These are phyloP conservation scores for Drosophila orosa DNA, from an alignment of 1,140 invertebrate genomes.

Conservation along the genomic window DNA sequence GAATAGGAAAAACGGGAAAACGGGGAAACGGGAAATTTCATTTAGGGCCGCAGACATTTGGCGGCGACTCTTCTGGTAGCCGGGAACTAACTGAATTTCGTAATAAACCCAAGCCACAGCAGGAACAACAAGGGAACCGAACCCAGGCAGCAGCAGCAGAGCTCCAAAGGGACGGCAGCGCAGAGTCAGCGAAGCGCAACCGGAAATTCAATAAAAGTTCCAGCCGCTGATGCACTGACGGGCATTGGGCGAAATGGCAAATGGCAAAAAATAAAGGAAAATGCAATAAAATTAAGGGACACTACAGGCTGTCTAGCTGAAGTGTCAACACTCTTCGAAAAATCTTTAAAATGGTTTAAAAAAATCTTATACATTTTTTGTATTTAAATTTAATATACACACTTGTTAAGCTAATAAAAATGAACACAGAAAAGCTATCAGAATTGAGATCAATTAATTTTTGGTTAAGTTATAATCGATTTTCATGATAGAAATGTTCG, in stretches of 20 bases:
- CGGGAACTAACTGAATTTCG: slow-evolving; percentile 41
- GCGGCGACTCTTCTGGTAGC: slow-evolving; percentile 5
- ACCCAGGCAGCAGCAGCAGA: background rate
- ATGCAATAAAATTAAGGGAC: slow-evolving; percentile 35
- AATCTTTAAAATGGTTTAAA: no score
- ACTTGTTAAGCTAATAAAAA: no score
- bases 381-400: no score
- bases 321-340: slow-evolving; percentile 45
- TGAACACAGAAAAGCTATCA: no score
- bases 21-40: slow-evolving; percentile 62
- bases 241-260: slow-evolving; percentile 66
- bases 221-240: slow-evolving; percentile 76
- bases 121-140: slow-evolving; percentile 21
- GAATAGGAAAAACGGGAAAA: slow-evolving; percentile 27
- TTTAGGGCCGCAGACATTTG: slow-evolving; percentile 61
- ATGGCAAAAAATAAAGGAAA: slow-evolving; percentile 24
- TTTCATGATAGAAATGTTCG: no score
- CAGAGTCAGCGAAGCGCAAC: slow-evolving; percentile 57
- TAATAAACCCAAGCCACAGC: slow-evolving; percentile 64
- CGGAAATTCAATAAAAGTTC: slow-evolving; percentile 83
- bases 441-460: no score
- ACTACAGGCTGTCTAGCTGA: slow-evolving; percentile 9
- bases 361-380: no score
- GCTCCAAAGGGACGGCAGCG: slow-evolving; percentile 27
- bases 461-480: no score